Evolutionary conservation across 2,113 vertebrate genomes (phyloP), one percentile per base, ranked within the genome.

Genomic region (Seriola dumerili): DNA sequence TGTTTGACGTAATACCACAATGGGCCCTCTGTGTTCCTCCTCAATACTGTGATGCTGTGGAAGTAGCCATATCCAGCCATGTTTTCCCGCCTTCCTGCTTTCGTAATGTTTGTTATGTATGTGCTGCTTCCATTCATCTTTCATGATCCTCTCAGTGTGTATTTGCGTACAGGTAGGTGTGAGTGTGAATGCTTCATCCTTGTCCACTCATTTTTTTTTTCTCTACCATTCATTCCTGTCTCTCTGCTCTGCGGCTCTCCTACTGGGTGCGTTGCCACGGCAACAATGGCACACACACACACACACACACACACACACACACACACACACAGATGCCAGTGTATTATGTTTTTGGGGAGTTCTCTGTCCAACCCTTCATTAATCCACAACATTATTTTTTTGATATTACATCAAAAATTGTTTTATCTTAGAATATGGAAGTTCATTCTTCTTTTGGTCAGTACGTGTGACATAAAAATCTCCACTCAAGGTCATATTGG

Each of bases 191-290:
- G 11, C 34, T 3, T 86, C n/a, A 38, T 69, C 36, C 61, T 76
- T 48, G 54, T 48, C 58, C 73, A 70, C 58, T 82, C 44, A 40
- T 8, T 50, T 36, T 48, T 55, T 67, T 55, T 69, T 36, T 14
- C 48, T 10, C 44, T 32, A 8, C 52, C 65, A 50, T 52, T 48
- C 61, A 25, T 23, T 17, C 50, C 66, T 7, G 1, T 57, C 55
- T 76, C 23, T 32, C 50, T 36, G 61, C 70, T 77, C 72, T 82
- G 67, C 50, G 4, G 75, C 55, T 72, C 46, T 72, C 69, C 54
- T 16, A 3, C n/a, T 50, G 59, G 66, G 8, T 65, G 34, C 3
- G 72, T 92, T 82, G 36, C 88, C 76, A 86, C 86, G 78, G 85
- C 85, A 90, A 89, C 89, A 73, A 76, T n/a, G 75, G 34, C 84